phyloP scores from a whole-genome alignment of 2,888 invertebrate genomes.

The Theodoxus fluviatilis region DNA sequence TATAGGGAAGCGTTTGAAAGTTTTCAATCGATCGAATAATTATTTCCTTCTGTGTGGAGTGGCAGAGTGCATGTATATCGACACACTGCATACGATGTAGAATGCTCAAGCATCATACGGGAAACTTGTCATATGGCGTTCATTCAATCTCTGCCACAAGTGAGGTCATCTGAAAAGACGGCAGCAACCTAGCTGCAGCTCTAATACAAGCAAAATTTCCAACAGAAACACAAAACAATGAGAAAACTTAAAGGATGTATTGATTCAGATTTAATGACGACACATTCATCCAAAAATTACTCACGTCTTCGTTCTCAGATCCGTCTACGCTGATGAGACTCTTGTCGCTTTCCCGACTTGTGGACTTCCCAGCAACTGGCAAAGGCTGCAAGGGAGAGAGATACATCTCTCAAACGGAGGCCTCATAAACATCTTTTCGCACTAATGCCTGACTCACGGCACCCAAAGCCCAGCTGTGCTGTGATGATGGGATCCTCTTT shows the following conservation, averaged over 20 bases:
- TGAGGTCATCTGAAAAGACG: too few species aligned
- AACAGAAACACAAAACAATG: neutral
- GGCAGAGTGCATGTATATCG: too few species aligned
- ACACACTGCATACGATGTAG: too few species aligned
- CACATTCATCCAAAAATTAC: too few species aligned
- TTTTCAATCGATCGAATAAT: too few species aligned
- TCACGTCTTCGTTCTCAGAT: slow-evolving; percentile 74
- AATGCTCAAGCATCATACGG: too few species aligned
- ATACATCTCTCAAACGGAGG: neutral
- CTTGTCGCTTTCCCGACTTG: slow-evolving; percentile 72
- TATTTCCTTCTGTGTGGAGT: too few species aligned
- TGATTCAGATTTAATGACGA: too few species aligned
- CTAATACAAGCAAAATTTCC: neutral
- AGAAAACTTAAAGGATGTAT: neutral
- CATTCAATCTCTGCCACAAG: too few species aligned
- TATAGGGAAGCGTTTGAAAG: too few species aligned
- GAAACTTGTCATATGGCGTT: too few species aligned
- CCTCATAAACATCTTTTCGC: neutral
- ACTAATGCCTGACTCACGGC: neutral
- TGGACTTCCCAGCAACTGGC: slow-evolving; percentile 42
- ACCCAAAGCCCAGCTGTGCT: neutral
- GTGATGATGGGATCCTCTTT: too few species aligned
- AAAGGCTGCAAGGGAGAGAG: slow-evolving; percentile 33
- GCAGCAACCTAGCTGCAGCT: neutral
- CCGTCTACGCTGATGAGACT: slow-evolving; percentile 82